phyloP scores from a whole-genome alignment of 2,888 invertebrate genomes.

The Ormyrus thymus region DNA sequence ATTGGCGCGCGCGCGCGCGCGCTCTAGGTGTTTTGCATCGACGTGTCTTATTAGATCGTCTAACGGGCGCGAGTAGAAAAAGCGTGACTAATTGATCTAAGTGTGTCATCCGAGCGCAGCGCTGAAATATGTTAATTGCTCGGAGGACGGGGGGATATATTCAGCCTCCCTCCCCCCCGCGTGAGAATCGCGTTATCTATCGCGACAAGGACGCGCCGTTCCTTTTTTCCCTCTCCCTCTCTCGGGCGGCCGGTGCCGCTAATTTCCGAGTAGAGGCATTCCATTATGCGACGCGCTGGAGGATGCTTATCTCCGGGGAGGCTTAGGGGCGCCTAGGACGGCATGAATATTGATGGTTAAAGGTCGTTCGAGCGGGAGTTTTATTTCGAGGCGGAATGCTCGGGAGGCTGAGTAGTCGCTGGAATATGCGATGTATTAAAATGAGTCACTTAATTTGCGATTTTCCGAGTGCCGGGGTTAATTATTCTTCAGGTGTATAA shows the following conservation, averaged over 20 bases:
- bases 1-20: conserved; percentile 27
- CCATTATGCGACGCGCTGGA: conserved; percentile 19
- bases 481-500: too few species aligned
- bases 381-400: neutral
- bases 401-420: neutral
- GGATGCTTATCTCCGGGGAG: neutral
- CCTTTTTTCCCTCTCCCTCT: neutral
- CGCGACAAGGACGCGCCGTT: too few species aligned
- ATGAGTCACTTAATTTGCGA: conserved; percentile 3
- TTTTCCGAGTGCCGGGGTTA: neutral
- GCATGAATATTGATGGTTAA: conserved; percentile 37
- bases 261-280: conserved; percentile 34
- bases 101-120: conserved; percentile 37
- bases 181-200: too few species aligned
- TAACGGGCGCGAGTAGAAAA: conserved; percentile 26
- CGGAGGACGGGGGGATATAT: conserved; percentile 14
- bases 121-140: conserved; percentile 45
- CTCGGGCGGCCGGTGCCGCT: neutral
- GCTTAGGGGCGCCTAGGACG: neutral
- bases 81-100: conserved; percentile 50
- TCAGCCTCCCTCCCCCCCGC: neutral
- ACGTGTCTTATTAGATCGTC: conserved; percentile 45
- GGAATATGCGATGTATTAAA: neutral
- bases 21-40: conserved; percentile 46
- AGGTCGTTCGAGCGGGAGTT: conserved; percentile 12